phyloP scores from a whole-genome alignment of 2,888 invertebrate species.

The Harmothoe impar region DNA sequence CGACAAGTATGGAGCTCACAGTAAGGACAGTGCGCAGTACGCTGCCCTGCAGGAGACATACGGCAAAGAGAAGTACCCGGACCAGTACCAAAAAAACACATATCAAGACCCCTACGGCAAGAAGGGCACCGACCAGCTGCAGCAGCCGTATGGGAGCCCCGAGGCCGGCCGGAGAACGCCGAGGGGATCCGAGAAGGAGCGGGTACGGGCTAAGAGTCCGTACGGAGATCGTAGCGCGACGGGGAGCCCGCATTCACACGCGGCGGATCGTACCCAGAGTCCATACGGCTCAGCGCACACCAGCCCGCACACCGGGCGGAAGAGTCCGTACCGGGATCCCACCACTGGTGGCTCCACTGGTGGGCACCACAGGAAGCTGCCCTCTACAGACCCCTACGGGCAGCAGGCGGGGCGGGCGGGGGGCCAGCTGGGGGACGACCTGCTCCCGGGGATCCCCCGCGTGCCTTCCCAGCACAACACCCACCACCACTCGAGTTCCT shows the following conservation, averaged over 20 bases:
- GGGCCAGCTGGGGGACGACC: constrained; percentile 24
- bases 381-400: background rate
- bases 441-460: constrained; percentile 66
- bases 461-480: constrained; percentile 61
- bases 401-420: background rate
- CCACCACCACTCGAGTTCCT: background rate
- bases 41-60: constrained; percentile 25
- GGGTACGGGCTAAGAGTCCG: constrained; percentile 43
- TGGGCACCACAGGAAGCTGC: constrained; percentile 58
- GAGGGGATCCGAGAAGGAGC: constrained; percentile 43
- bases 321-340: constrained; percentile 60
- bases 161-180: constrained; percentile 50
- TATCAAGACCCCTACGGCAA: constrained; percentile 40
- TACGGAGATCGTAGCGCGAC: background rate
- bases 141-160: constrained; percentile 53
- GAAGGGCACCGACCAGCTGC: constrained; percentile 3
- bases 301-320: constrained; percentile 50
- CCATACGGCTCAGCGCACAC: constrained; percentile 7
- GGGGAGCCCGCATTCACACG: constrained; percentile 25
- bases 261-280: background rate
- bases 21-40: constrained; percentile 12
- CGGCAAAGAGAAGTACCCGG: constrained; percentile 47
- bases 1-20: background rate
- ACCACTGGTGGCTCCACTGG: constrained; percentile 58
- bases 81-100: constrained; percentile 55